Evolutionary conservation across 2,797 vertebrate species (phyloP), one percentile per base, ranked within the genome.

Genomic region (Heterohyrax brucei): DNA sequence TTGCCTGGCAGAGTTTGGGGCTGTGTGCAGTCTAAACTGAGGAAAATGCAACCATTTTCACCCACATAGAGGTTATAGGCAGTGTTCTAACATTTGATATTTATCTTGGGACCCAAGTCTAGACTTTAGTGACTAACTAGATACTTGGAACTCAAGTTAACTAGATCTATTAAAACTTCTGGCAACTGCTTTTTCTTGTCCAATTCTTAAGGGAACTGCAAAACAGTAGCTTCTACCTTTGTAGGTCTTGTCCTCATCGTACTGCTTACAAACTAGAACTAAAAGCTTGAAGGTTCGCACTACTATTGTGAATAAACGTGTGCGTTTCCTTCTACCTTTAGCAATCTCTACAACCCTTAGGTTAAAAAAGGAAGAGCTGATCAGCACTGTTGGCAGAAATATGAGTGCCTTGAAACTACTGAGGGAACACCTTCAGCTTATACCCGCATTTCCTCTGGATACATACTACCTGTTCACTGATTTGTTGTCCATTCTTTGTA

Each of bases 91-190:
- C 33, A 64, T 53, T 56, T 53, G 70, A 9, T 68, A 18, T 6
- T 83, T 89, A 64, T 46, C 61, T 79, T 50, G 48, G 44, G 56
- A 56, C 46, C 46, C 75, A 64, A 73, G 30, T 92, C 53, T 33
- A 83, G 83, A 53, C 50, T 72, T 82, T 39, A 75, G 39, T 83
- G 73, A 85, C 26, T 28, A 28, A 39, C 56, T 62, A 87, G 62
- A 87, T 83, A 75, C 39, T 81, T 61, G 39, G 8, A 21, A 64
- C 18, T 95, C 88, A 79, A 68, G 19, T 16, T 91, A 91, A 87
- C 24, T 46, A 68, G 59, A 85, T 85, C 75, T 96, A 2, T 44
- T 73, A 61, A 94, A 19, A 84, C 18, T 86, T 61, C 28, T 48
- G 82, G 70, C 22, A 64, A 77, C 30, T 61, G 61, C 48, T 82